Evolutionary conservation across 64 coral and sea anemone genomes (phyloP).

Genomic region (Trachythela sp.): DNA sequence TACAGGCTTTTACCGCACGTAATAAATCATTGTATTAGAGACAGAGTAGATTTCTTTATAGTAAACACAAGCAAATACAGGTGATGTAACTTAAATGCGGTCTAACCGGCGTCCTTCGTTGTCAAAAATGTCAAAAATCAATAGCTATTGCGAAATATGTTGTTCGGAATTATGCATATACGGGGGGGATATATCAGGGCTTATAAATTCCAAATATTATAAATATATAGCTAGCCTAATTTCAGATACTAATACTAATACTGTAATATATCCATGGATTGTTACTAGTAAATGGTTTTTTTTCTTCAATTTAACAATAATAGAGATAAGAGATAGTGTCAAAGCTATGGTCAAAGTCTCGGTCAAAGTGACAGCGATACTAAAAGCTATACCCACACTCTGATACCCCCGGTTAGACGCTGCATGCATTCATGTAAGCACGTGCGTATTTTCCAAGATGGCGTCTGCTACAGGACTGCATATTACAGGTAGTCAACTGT

Average conservation of each 20-base stretch:
- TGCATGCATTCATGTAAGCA: neutral
- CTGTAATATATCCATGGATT: too few relatives aligned
- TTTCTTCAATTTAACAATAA: too few relatives aligned
- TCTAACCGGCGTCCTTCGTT: neutral
- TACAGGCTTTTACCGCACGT: neutral
- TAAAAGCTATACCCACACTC: too few relatives aligned
- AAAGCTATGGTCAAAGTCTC: too few relatives aligned
- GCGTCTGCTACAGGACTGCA: conserved; percentile 23
- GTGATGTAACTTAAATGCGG: neutral
- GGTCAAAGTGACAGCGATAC: too few relatives aligned
- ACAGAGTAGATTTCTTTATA: neutral
- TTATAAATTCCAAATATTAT: too few relatives aligned
- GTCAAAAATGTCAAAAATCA: neutral
- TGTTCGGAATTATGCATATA: neutral
- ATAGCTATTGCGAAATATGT: neutral
- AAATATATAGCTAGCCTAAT: too few relatives aligned
- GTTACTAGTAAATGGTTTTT: too few relatives aligned
- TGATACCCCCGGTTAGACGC: neutral
- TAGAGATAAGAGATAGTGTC: too few relatives aligned
- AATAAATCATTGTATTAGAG: neutral
- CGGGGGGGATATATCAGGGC: too few relatives aligned
- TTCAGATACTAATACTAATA: too few relatives aligned
- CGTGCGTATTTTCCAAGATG: conserved; percentile 59
- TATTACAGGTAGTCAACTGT: conserved; percentile 69
- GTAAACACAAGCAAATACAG: neutral